These are phyloP conservation scores for Drosophila pullipes DNA, from an alignment of 2,888 invertebrate species.

Conservation along the genomic window DNA sequence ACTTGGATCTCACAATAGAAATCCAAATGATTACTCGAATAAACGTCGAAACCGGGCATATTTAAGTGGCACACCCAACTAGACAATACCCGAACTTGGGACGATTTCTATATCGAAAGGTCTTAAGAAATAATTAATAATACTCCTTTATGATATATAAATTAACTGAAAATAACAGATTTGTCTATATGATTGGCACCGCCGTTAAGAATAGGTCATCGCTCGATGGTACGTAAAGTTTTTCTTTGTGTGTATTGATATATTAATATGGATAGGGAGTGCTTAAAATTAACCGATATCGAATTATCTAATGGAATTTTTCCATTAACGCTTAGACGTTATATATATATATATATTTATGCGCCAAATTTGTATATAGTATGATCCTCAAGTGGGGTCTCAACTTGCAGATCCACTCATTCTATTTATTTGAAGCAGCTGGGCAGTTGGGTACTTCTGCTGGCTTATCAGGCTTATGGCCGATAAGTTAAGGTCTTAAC, in stretches of 20 bases:
- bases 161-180: background rate
- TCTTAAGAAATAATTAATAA: background rate
- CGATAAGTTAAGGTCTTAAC: slow-evolving; percentile 64
- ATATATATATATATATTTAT: background rate
- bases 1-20: slow-evolving; percentile 21
- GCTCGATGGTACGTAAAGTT: background rate
- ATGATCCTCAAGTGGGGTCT: background rate
- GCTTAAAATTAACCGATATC: background rate
- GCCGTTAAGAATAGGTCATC: background rate
- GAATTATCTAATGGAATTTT: background rate
- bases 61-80: background rate
- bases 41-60: background rate
- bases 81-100: background rate
- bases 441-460: slow-evolving; percentile 47
- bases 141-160: background rate
- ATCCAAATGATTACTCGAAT: slow-evolving; percentile 18
- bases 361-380: slow-evolving; percentile 18
- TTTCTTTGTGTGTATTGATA: background rate
- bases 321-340: background rate
- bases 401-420: slow-evolving; percentile 23
- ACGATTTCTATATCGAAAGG: background rate
- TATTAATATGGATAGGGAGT: background rate
- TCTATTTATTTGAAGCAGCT: slow-evolving; percentile 42
- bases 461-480: slow-evolving; percentile 69
- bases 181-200: background rate